Evolutionary conservation across 2,113 vertebrate genomes (phyloP).

Genomic region (Engraulis encrasicolus): DNA sequence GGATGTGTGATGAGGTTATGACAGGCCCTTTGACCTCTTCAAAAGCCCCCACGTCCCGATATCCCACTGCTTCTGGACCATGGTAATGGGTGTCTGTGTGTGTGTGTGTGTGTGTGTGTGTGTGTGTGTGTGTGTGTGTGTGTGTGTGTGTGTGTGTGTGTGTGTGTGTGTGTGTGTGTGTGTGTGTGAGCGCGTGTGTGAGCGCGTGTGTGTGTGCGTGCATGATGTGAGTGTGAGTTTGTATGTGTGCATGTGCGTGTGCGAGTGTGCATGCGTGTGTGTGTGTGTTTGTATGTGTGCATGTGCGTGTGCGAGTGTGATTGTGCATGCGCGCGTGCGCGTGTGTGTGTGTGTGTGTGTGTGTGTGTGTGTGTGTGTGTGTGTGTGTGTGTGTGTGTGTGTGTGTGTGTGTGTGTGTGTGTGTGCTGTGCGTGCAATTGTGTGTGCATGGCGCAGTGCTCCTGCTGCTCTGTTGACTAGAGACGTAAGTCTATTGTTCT

Average conservation of each 20-base stretch:
- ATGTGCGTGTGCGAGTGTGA: constrained; percentile 34
- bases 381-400: constrained; percentile 24
- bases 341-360: constrained; percentile 26
- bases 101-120: constrained; percentile 35
- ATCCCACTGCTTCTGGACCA: constrained; percentile 70
- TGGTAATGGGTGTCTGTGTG: constrained; percentile 37
- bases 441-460: no score
- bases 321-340: constrained; percentile 37
- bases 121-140: constrained; percentile 38
- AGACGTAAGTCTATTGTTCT: constrained; percentile 66
- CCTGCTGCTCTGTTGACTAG: constrained; percentile 73
- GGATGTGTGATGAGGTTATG: constrained; percentile 71
- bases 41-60: constrained; percentile 75
- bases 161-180: constrained; percentile 37
- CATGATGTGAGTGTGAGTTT: no score
- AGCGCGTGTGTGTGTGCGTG: constrained; percentile 35
- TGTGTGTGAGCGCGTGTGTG: constrained; percentile 22
- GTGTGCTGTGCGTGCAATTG: no score
- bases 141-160: constrained; percentile 13
- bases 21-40: constrained; percentile 70
- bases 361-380: constrained; percentile 31
- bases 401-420: constrained; percentile 36
- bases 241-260: no score
- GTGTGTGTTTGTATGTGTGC: no score
- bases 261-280: constrained; percentile 35